Evolutionary conservation across 2,797 vertebrate species (phyloP).

Genomic region (Percopsis omiscomaycus): DNA sequence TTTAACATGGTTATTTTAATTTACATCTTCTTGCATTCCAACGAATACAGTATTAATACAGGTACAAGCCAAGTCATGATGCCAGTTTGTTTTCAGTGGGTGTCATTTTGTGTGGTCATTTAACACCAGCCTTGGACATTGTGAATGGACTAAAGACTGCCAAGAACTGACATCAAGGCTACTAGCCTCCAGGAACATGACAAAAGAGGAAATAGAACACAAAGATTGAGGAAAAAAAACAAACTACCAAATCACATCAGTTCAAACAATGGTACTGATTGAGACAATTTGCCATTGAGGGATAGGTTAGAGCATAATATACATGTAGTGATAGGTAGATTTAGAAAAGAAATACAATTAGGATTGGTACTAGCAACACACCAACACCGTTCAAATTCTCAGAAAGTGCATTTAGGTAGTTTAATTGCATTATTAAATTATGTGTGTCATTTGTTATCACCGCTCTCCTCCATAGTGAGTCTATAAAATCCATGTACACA

Average conservation of each 20-base stretch:
- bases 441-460: background rate
- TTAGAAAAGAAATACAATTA: background rate
- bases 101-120: conserved; percentile 67
- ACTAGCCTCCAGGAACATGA: conserved; percentile 59
- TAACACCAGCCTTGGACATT: conserved; percentile 66
- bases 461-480: background rate
- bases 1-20: conserved; percentile 85
- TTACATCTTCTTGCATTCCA: conserved; percentile 77
- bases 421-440: conserved; percentile 11
- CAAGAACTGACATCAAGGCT: conserved; percentile 54
- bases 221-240: conserved; percentile 60
- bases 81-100: conserved; percentile 69
- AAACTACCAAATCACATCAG: conserved; percentile 76
- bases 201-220: conserved; percentile 74
- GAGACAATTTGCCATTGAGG: conserved; percentile 52
- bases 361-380: conserved; percentile 38
- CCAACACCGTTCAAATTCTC: conserved; percentile 80
- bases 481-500: background rate
- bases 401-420: conserved; percentile 72
- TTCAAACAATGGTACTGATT: conserved; percentile 94
- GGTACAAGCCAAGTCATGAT: conserved; percentile 70
- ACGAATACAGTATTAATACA: conserved; percentile 79
- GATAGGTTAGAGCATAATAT: conserved; percentile 10
- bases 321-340: background rate
- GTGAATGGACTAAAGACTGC: conserved; percentile 41